These are phyloP conservation scores for Triplophysa tibetana DNA, from an alignment of 2,113 vertebrate species.

Conservation along the genomic window DNA sequence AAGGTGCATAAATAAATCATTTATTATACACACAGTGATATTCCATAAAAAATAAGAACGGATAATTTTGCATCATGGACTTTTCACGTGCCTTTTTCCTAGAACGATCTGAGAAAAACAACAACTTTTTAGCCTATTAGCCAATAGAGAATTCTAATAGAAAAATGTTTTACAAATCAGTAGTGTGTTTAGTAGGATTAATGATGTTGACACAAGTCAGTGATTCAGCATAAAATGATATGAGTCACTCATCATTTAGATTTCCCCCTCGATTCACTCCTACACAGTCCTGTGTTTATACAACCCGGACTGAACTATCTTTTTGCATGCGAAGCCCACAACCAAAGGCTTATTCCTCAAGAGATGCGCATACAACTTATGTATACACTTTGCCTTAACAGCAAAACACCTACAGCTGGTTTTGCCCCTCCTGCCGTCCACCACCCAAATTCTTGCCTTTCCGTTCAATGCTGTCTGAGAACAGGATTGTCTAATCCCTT, in stretches of 20 bases:
- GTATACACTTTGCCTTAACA: constrained; percentile 9
- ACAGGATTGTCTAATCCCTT: neutral
- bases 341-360: constrained; percentile 17
- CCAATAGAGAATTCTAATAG: too few species aligned
- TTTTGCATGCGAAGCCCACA: neutral
- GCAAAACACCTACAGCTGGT: neutral
- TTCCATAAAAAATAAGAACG: too few species aligned
- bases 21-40: too few species aligned
- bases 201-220: constrained; percentile 16
- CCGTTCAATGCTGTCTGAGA: neutral
- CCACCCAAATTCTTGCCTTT: neutral
- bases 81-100: too few species aligned
- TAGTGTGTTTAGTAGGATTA: neutral
- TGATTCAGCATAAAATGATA: constrained; percentile 32
- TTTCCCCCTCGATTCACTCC: constrained; percentile 20
- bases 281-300: constrained; percentile 10
- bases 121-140: too few species aligned
- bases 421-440: neutral
- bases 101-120: too few species aligned
- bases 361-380: neutral
- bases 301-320: neutral
- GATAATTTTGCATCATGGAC: too few species aligned
- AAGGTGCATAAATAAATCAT: too few species aligned
- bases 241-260: constrained; percentile 37
- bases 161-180: too few species aligned